phyloP scores from a whole-genome alignment of 2,797 vertebrate species.

The Crocodylus rhombifer region DNA sequence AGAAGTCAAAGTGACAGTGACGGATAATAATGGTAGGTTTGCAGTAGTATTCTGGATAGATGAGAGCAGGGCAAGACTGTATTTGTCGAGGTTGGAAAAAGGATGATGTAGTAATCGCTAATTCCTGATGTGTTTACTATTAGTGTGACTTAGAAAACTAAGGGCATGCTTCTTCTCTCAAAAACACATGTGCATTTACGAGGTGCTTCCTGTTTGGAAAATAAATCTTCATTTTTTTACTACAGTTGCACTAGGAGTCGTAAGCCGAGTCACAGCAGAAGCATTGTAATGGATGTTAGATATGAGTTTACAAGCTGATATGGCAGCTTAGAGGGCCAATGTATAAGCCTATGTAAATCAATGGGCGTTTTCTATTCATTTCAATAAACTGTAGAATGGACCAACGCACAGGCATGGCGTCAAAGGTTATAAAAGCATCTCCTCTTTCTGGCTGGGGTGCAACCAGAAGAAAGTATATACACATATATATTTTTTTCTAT shows the following conservation, averaged over 20 bases:
- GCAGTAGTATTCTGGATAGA: background rate
- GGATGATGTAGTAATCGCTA: background rate
- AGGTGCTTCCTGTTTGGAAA: background rate
- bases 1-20: background rate
- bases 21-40: background rate
- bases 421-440: background rate
- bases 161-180: background rate
- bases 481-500: background rate
- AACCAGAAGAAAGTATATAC: background rate
- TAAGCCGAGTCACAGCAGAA: background rate
- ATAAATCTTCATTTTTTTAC: background rate
- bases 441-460: background rate
- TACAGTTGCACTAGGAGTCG: background rate
- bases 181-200: background rate
- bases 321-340: too few species aligned
- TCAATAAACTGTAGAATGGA: background rate
- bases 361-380: background rate
- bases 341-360: background rate
- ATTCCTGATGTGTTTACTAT: conserved; percentile 1
- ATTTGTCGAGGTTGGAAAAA: background rate
- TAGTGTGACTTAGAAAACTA: background rate
- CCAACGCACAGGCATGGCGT: background rate
- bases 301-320: background rate
- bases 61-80: background rate
- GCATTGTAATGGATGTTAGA: background rate